These are phyloP conservation scores for Pogonomyrmex californicus DNA, from an alignment of 1,140 invertebrate species.

Conservation along the genomic window DNA sequence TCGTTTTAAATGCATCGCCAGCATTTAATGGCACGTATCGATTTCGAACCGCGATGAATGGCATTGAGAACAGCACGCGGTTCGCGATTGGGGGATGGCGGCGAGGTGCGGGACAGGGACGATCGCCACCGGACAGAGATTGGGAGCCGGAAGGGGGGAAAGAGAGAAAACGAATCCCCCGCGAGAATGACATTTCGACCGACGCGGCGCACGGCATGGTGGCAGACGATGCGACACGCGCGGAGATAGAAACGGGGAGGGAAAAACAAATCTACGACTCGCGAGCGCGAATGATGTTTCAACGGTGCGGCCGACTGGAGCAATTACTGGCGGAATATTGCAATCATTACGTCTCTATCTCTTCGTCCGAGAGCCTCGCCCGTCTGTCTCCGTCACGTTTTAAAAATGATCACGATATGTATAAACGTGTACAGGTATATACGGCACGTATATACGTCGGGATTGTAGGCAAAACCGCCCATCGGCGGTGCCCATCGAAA, in stretches of 20 bases:
- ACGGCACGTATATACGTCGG: background rate
- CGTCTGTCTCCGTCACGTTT: conserved; percentile 50
- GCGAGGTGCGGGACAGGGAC: background rate
- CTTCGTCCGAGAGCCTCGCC: conserved; percentile 25
- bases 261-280: conserved; percentile 75
- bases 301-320: conserved; percentile 74
- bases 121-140: conserved; percentile 39
- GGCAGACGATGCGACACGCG: conserved; percentile 55
- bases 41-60: conserved; percentile 71
- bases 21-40: conserved; percentile 73
- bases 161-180: conserved; percentile 49
- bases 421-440: background rate
- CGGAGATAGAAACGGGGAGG: conserved; percentile 37
- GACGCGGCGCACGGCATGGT: conserved; percentile 42
- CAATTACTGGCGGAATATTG: conserved; percentile 76
- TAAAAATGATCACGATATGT: conserved; percentile 70
- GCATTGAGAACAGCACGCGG: conserved; percentile 61
- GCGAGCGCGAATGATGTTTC: conserved; percentile 74
- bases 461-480: conserved; percentile 65
- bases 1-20: conserved; percentile 68
- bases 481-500: conserved; percentile 71
- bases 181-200: conserved; percentile 70
- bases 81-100: background rate
- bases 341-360: conserved; percentile 76
- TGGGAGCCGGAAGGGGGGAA: conserved; percentile 3